phyloP scores from a whole-genome alignment of 2,113 vertebrate species.

The Seriola dumerili region DNA sequence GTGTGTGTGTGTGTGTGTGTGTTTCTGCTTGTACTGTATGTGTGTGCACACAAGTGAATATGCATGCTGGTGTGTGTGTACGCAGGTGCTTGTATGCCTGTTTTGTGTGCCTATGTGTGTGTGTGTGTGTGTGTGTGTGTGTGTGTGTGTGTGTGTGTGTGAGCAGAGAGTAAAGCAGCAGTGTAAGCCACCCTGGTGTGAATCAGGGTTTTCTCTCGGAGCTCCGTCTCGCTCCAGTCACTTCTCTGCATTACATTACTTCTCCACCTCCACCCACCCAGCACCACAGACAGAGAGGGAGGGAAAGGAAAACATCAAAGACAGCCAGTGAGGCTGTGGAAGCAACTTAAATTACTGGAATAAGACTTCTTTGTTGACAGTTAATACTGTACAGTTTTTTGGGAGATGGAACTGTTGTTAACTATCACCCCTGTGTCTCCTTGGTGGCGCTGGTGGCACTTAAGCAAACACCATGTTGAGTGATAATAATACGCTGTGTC shows the following conservation, averaged over 20 bases:
- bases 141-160: slow-evolving; percentile 29
- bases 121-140: slow-evolving; percentile 21
- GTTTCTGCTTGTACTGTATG: slow-evolving; percentile 21
- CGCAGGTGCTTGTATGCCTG: background rate
- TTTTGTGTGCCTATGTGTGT: slow-evolving; percentile 13
- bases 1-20: slow-evolving; percentile 2
- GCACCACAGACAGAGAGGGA: slow-evolving; percentile 37
- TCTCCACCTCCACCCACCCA: slow-evolving; percentile 55
- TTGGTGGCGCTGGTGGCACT: slow-evolving; percentile 21
- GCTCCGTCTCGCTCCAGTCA: slow-evolving; percentile 66
- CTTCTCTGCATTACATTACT: slow-evolving; percentile 70
- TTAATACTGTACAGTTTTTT: slow-evolving; percentile 24
- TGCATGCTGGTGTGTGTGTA: slow-evolving; percentile 23
- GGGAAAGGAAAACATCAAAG: slow-evolving; percentile 50
- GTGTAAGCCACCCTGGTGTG: slow-evolving; percentile 69
- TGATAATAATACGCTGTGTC: slow-evolving; percentile 56
- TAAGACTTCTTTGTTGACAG: slow-evolving; percentile 53
- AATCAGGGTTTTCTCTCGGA: slow-evolving; percentile 60
- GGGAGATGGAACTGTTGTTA: slow-evolving; percentile 3
- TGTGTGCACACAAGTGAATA: background rate
- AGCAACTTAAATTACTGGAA: slow-evolving; percentile 44
- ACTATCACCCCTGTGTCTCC: slow-evolving; percentile 21
- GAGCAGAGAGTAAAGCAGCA: slow-evolving; percentile 31
- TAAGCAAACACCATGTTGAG: slow-evolving; percentile 41
- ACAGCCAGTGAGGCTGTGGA: slow-evolving; percentile 23